Percentiles rank a stretch among this genome's conserved stretches.
Evolutionary conservation across 1,140 invertebrate species (phyloP).

Genomic region (Drosophila chauvacae): DNA sequence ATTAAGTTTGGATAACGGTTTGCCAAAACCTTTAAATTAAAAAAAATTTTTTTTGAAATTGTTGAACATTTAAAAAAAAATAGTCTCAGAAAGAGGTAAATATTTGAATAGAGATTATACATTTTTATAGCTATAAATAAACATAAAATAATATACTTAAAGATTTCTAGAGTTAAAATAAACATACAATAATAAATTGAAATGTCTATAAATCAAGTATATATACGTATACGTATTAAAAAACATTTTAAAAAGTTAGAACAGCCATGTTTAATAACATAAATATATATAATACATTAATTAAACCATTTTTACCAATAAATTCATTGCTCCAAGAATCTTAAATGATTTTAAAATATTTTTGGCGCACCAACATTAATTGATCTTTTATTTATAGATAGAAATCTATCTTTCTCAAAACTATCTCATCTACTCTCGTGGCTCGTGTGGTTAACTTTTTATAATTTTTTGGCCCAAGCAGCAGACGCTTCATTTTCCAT

Average conservation of each 20-base stretch:
- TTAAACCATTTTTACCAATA: fast-evolving
- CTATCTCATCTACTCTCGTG: constrained; percentile 13
- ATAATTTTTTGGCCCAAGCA: constrained; percentile 33
- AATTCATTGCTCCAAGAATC: background rate
- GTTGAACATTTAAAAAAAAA: too few relatives aligned
- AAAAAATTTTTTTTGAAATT: too few relatives aligned
- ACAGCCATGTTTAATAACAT: too few relatives aligned
- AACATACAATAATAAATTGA: background rate
- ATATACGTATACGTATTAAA: too few relatives aligned
- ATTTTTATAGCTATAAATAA: background rate
- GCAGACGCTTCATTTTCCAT: constrained; percentile 79
- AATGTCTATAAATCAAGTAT: background rate
- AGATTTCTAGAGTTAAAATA: too few relatives aligned
- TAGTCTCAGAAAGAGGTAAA: too few relatives aligned
- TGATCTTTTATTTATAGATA: background rate
- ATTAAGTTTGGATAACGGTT: background rate
- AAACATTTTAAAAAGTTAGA: background rate
- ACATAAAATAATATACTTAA: background rate
- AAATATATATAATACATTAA: too few relatives aligned
- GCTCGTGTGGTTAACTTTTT: constrained; percentile 25
- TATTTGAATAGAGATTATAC: background rate
- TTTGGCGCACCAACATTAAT: background rate
- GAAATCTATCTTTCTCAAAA: background rate
- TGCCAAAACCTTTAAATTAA: background rate
- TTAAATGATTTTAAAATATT: background rate